Base-by-base conservation (phyloP, 2,888 invertebrate species). In the Drosophila tripunctata region DNA sequence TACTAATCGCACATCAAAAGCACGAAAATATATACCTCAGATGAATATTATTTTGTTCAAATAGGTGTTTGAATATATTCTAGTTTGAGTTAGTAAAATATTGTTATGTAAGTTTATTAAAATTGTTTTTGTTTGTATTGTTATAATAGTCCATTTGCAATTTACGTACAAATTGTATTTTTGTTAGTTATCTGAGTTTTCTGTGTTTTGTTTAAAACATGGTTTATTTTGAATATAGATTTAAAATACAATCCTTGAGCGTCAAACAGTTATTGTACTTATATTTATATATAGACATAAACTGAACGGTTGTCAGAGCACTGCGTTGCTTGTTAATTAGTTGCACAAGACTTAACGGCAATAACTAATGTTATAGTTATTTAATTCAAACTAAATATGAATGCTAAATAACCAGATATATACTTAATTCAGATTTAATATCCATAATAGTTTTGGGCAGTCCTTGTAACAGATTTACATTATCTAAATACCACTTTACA, bases 291-390 rank as follows among this genome's bases (percentile, higher is more conserved):
- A 22, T 8, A 22, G 8, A 41, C 41, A 10, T 14, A 41, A 24
- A 15, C 22, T 41, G 8, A 24, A 41, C 12, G 41, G 41, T 41
- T 41, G 41, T 41, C 22, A 24, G 8, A 41, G 24, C 22, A 41
- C 22, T 10, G 14, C 41, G 41, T n/a, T 24, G 24, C 17, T 38
- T 27, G 10, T 40, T 35, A 38, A 38, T 51, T 38, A 4, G 14
- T 41, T 41, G 41, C 41, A 41, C 41, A 24, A 41, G 41, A 41
- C 41, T 41, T 24, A 14, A 24, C 2, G 41, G 41, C 14, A 41
- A 41, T 41, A 24, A 24, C 14, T 24, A 22, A 4, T 14, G 14
- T 41, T 41, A 14, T 24, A 2, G 14, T 22, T 41, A 14, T 2
- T 14, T 14, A 41, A 7, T 24, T 24, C 14, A 22, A 41, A 41